Conservation (phyloP, 2,888 invertebrate genomes). For the Gasteruption jaculator region DNA sequence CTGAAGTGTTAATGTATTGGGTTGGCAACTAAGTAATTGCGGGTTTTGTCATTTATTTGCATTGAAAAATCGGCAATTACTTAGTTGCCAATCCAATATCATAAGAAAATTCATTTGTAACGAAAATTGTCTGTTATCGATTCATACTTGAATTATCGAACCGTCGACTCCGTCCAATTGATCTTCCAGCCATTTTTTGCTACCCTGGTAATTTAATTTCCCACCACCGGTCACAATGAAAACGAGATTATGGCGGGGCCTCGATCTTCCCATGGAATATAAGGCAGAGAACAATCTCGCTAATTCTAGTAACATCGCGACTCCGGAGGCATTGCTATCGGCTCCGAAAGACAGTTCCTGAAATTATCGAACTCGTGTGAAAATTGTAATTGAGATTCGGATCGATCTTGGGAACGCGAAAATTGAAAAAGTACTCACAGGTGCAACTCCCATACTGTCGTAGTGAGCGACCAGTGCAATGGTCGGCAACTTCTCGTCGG, state of each 20-base stretch:
- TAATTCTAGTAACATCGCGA: conserved; percentile 81
- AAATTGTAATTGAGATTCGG: too few relatives aligned
- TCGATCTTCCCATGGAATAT: conserved; percentile 69
- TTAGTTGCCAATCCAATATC: too few relatives aligned
- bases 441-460: conserved; percentile 84
- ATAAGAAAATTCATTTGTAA: not conserved
- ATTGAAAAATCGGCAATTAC: too few relatives aligned
- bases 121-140: conserved; percentile 11
- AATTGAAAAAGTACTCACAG: conserved; percentile 70
- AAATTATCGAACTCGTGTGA: too few relatives aligned
- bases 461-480: conserved; percentile 91
- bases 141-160: conserved; percentile 71
- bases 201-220: conserved; percentile 90
- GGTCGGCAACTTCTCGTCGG: conserved; percentile 72
- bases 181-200: conserved; percentile 94
- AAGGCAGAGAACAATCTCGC: conserved; percentile 84
- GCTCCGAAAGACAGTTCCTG: conserved; percentile 84
- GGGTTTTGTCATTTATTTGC: too few relatives aligned
- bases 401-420: too few relatives aligned
- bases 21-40: too few relatives aligned
- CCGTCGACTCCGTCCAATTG: conserved; percentile 76
- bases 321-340: conserved; percentile 91
- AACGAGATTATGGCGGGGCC: conserved; percentile 73
- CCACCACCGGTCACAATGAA: conserved; percentile 91
- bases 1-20: not conserved